Percentiles rank a stretch among this genome's conserved stretches.
Evolutionary conservation across 2,113 vertebrate species (phyloP).

Genomic region (Archilochus colubris): DNA sequence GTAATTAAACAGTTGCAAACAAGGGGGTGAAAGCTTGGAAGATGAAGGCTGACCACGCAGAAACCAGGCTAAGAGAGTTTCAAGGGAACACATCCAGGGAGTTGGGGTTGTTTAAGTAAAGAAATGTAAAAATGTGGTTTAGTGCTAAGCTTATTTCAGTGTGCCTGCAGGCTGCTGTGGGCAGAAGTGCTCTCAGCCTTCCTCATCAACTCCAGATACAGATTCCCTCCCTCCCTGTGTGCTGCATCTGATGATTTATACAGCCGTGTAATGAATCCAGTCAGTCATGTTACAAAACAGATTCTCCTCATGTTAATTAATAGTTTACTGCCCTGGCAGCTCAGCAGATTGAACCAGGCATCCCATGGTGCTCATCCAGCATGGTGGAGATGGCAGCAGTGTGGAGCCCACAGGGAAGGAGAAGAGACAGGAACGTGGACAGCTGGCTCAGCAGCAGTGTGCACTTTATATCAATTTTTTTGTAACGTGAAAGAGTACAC

Average conservation of each 20-base stretch:
- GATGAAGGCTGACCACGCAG: neutral
- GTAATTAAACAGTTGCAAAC: neutral
- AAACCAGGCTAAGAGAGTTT: neutral
- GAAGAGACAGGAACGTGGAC: neutral
- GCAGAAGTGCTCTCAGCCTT: constrained; percentile 22
- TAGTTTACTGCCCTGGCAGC: neutral
- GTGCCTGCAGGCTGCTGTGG: constrained; percentile 4
- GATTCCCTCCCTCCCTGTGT: neutral
- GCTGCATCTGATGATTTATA: constrained; percentile 34
- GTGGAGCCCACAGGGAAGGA: neutral
- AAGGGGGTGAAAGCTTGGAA: accelerated
- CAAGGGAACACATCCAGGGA: neutral
- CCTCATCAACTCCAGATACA: constrained; percentile 32
- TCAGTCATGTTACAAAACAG: constrained; percentile 20
- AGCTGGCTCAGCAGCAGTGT: neutral
- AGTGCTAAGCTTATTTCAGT: constrained; percentile 19
- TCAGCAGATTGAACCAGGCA: neutral
- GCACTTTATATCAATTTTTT: neutral
- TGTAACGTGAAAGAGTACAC: neutral
- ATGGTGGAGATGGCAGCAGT: neutral
- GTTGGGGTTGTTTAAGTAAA: neutral
- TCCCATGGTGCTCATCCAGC: neutral
- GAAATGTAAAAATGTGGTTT: constrained; percentile 19
- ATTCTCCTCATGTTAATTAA: constrained; percentile 33
- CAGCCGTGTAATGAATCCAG: neutral